These are phyloP conservation scores for Trichechus manatus DNA, from an alignment of 2,113 vertebrate species.

Conservation along the genomic window DNA sequence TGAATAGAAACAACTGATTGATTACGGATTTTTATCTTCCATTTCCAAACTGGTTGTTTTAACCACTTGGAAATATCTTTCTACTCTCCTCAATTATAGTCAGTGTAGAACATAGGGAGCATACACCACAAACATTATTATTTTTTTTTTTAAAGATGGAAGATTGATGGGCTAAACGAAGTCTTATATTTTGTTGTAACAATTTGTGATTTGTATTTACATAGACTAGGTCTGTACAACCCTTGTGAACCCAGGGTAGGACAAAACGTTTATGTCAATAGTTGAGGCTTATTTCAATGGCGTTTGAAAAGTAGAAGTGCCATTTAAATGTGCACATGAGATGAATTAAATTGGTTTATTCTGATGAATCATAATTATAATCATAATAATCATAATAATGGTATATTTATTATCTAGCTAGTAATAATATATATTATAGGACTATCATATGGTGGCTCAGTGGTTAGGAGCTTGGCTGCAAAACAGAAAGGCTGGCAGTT, in stretches of 20 bases:
- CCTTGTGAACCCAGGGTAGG: neutral
- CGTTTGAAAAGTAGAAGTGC: neutral
- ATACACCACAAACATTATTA: rapidly evolving
- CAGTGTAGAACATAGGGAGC: rapidly evolving
- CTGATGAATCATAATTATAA: neutral
- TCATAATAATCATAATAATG: neutral
- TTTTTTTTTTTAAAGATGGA: neutral
- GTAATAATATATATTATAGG: too few relatives aligned
- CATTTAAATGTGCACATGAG: neutral
- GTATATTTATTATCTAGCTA: neutral
- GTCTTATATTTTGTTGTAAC: too few relatives aligned
- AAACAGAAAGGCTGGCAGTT: too few relatives aligned
- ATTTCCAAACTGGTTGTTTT: neutral
- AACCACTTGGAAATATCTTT: rapidly evolving
- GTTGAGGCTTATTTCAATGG: neutral
- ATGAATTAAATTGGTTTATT: too few relatives aligned
- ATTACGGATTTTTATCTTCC: neutral
- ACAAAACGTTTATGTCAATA: too few relatives aligned
- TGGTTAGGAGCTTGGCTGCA: too few relatives aligned
- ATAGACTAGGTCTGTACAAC: too few relatives aligned
- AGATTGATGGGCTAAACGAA: neutral
- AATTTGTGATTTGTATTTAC: neutral
- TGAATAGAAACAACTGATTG: neutral
- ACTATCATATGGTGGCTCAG: too few relatives aligned
- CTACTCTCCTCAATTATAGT: neutral